phyloP scores from a whole-genome alignment of 2,888 invertebrate species.

The Oegoconia quadripuncta region DNA sequence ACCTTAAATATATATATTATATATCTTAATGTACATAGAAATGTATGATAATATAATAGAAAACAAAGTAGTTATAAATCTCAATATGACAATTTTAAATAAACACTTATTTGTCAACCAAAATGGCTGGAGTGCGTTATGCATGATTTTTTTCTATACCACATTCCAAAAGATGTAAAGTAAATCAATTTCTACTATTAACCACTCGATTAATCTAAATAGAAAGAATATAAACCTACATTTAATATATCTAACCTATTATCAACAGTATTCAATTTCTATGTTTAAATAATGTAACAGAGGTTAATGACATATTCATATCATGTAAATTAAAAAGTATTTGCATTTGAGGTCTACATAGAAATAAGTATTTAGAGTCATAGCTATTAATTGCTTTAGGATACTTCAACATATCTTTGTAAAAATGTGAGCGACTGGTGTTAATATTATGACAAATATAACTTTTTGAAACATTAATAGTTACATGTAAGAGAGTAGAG shows the following conservation, averaged over 20 bases:
- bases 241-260: slow-evolving; percentile 37
- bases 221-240: slow-evolving; percentile 13
- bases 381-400: slow-evolving; percentile 77
- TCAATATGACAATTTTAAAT: slow-evolving; percentile 38
- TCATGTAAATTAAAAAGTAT: slow-evolving; percentile 78
- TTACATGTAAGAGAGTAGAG: slow-evolving; percentile 30
- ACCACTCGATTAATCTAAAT: background rate
- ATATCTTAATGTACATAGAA: slow-evolving; percentile 75
- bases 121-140: slow-evolving; percentile 64
- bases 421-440: slow-evolving; percentile 64
- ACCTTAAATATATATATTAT: slow-evolving; percentile 68
- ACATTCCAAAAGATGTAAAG: slow-evolving; percentile 66
- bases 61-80: slow-evolving; percentile 56
- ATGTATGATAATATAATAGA: slow-evolving; percentile 66
- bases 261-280: slow-evolving; percentile 56
- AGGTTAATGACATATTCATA: slow-evolving; percentile 78
- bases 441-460: slow-evolving; percentile 39
- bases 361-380: slow-evolving; percentile 75
- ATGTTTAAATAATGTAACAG: slow-evolving; percentile 64
- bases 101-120: slow-evolving; percentile 30
- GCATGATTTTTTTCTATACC: slow-evolving; percentile 70
- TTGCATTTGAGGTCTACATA: slow-evolving; percentile 79
- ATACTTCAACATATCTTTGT: slow-evolving; percentile 78
- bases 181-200: slow-evolving; percentile 6
- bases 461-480: slow-evolving; percentile 34